Evolutionary conservation across 2,888 invertebrate genomes (phyloP).

Genomic region (Rotaria socialis): DNA sequence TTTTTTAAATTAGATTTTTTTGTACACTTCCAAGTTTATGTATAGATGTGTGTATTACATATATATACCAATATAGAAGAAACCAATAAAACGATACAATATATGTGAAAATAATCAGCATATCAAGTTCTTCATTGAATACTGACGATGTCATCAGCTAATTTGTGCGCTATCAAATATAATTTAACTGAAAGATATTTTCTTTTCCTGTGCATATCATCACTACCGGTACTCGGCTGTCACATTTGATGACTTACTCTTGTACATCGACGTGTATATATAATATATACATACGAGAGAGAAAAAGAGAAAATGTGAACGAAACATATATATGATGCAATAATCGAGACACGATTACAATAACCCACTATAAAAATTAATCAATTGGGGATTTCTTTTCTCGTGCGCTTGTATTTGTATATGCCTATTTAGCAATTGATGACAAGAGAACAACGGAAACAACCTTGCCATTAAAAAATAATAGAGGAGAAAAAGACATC

Average conservation of each 20-base stretch:
- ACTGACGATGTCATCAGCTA: neutral
- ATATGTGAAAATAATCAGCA: slow-evolving; percentile 13
- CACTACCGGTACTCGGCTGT: neutral
- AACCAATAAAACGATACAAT: neutral
- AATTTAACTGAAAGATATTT: neutral
- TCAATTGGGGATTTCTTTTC: slow-evolving; percentile 4
- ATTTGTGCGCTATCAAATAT: neutral
- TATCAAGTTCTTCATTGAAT: neutral
- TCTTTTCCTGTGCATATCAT: neutral
- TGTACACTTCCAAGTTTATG: neutral
- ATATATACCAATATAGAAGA: neutral
- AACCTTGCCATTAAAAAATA: neutral
- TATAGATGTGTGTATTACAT: neutral
- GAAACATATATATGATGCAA: neutral
- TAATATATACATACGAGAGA: neutral
- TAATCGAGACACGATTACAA: neutral
- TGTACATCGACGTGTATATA: neutral
- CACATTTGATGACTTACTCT: neutral
- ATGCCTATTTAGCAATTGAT: neutral
- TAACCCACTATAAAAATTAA: neutral
- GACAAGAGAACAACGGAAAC: neutral
- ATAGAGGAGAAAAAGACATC: neutral
- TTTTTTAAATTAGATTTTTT: neutral
- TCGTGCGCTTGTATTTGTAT: neutral
- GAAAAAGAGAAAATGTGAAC: neutral